Percentiles rank a stretch among this genome's conserved stretches.
These are phyloP conservation scores for Corythucha ciliata DNA, from an alignment of 2,888 invertebrate genomes.

Conservation along the genomic window DNA sequence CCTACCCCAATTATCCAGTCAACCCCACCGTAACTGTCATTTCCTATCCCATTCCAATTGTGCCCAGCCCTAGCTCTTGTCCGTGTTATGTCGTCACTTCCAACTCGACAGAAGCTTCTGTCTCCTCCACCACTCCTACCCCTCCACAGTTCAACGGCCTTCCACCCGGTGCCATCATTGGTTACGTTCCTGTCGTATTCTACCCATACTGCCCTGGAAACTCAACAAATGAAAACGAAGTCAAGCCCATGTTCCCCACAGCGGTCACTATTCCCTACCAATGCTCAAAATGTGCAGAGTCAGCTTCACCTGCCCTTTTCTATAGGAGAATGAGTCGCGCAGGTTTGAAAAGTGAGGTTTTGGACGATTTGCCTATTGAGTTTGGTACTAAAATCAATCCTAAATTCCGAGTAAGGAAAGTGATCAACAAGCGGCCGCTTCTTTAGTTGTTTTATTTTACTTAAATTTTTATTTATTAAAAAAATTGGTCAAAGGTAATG, in stretches of 20 bases:
- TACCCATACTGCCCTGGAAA: slow-evolving; percentile 57
- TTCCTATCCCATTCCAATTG: slow-evolving; percentile 51
- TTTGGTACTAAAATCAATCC: slow-evolving; percentile 13
- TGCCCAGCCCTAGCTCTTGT: slow-evolving; percentile 53
- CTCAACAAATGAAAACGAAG: slow-evolving; percentile 39
- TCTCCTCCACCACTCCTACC: slow-evolving; percentile 31
- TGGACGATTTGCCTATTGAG: too few species aligned
- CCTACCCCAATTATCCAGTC: slow-evolving; percentile 27
- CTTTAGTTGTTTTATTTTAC: slow-evolving; percentile 6
- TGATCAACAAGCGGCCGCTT: slow-evolving; percentile 7
- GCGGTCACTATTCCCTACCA: slow-evolving; percentile 54
- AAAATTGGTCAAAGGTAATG: too few species aligned
- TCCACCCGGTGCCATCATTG: slow-evolving; percentile 54
- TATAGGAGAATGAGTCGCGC: too few species aligned
- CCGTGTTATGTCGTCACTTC: slow-evolving; percentile 55
- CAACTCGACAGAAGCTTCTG: slow-evolving; percentile 43
- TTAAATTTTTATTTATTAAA: not conserved
- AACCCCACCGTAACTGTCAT: slow-evolving; percentile 43
- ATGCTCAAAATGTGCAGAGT: slow-evolving; percentile 47
- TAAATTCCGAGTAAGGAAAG: slow-evolving; percentile 16
- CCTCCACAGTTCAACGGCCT: slow-evolving; percentile 38
- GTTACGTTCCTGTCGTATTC: slow-evolving; percentile 61
- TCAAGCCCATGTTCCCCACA: slow-evolving; percentile 51
- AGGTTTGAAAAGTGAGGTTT: too few species aligned
- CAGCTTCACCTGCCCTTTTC: slow-evolving; percentile 36